Base-by-base conservation (phyloP, 2,113 vertebrate species). In the Anarrhichthys ocellatus region DNA sequence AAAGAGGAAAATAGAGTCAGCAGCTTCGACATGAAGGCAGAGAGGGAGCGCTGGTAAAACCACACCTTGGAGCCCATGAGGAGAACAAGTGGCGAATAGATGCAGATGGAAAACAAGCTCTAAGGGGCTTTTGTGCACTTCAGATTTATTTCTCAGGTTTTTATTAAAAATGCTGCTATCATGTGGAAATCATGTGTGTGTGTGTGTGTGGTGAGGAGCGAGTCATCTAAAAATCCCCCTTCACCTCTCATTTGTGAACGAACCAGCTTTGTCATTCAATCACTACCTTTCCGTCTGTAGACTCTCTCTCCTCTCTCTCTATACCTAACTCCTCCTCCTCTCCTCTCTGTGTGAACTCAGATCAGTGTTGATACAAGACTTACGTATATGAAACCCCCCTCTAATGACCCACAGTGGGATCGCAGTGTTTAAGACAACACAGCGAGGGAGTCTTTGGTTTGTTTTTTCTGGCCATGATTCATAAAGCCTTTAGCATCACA, bases 391-490 rank as follows among this genome's bases (percentile, higher is more conserved):
- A 87, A 38, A 10, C 52, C 71, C 74, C 27, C 66, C 50, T 9
- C 65, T 77, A 86, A 82, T 85, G 77, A 88, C 72, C 86, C 88
- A 70, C 74, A 50, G 63, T 83, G 90, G 87, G 87, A 76, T 85
- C 48, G 0, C 52, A 72, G 65, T 73, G 81, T 83, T 90, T 88
- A 84, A 87, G 84, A 75, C 74, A 88, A 90, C 79, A 91, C 73
- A 84, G 62, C 0, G 15, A 73, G 46, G 75, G 86, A 87, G 84
- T 58, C 81, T 88, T 75, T 62, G 88, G 83, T 88, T 91, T 93
- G 88, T 92, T 92, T n/a, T 89, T 87, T 22, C 87, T 91, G 91
- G 88, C 84, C 46, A 13, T 82, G 87, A 92, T 88, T 89, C 91
- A 87, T 76, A 73, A 81, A 85, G 69, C 50, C 76, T 73, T 83